phyloP scores from a whole-genome alignment of 2,797 vertebrate species.

The Catamblyrhynchus diadema region DNA sequence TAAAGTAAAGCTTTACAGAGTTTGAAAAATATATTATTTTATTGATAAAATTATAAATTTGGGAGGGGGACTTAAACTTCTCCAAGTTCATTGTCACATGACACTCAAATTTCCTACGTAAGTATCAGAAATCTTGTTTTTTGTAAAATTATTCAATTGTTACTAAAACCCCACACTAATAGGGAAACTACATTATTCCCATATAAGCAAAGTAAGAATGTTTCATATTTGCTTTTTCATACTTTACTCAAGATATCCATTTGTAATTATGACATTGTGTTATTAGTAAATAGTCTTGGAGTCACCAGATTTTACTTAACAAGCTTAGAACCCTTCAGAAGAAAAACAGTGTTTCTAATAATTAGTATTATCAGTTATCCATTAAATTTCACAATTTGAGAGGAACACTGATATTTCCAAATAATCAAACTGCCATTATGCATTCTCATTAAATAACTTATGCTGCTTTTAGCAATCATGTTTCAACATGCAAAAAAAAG shows the following conservation, averaged over 20 bases:
- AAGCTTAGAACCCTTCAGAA: background rate
- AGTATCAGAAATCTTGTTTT: background rate
- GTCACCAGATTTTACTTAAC: background rate
- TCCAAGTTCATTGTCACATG: background rate
- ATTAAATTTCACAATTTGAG: background rate
- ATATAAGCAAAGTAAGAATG: background rate
- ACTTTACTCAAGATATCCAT: background rate
- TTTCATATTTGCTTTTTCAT: fast-evolving
- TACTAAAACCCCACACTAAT: background rate
- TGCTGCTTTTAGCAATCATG: background rate
- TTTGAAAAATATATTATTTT: background rate
- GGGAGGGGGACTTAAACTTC: fast-evolving
- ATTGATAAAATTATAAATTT: background rate
- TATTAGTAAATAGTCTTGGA: background rate
- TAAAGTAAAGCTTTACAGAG: background rate
- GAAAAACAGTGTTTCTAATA: background rate
- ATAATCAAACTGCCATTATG: background rate
- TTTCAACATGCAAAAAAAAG: background rate
- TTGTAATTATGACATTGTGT: background rate
- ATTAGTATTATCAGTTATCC: background rate
- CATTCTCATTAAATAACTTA: background rate
- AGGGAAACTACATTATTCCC: background rate
- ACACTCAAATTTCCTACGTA: background rate
- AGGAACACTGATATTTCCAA: background rate
- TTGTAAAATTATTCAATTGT: background rate